Evolutionary conservation across 2,797 vertebrate species (phyloP), one percentile per base, ranked within the genome.

Genomic region (Monodelphis domestica): DNA sequence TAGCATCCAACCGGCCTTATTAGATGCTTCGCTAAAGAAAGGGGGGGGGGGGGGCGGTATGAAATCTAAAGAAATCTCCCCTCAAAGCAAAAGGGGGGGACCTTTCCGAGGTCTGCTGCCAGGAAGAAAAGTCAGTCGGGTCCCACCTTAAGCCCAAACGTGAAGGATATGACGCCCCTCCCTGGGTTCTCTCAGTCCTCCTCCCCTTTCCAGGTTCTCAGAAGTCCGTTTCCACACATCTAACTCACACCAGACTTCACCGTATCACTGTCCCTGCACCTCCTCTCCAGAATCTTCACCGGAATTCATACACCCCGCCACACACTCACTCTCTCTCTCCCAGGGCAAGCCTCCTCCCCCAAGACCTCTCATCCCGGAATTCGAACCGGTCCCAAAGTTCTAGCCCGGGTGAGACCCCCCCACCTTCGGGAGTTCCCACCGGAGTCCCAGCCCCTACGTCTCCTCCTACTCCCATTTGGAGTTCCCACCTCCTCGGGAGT

Each of bases 381-480:
- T n/a, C n/a, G n/a, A n/a, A n/a, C n/a, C n/a, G n/a, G n/a, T n/a
- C n/a, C n/a, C n/a, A n/a, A n/a, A n/a, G n/a, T n/a, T n/a, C n/a
- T n/a, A n/a, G n/a, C n/a, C n/a, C n/a, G n/a, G n/a, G n/a, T n/a
- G n/a, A n/a, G n/a, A n/a, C n/a, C n/a, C n/a, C n/a, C n/a, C n/a
- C n/a, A n/a, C n/a, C n/a, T n/a, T n/a, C n/a, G n/a, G n/a, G 12
- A 26, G 29, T 10, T n/a, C 87, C 12, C 87, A 1, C 9, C 7
- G 6, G 29, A 4, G 12, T 1, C 38, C 0, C 2, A 10, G 7
- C n/a, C 24, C 6, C 1, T 0, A 12, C 45, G 11, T 14, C 26
- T 1, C 7, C 6, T 12, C 45, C 10, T 28, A 6, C 28, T 15
- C 5, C 1, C 53, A 29, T 33, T 33, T 28, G 1, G 4, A 14